Conservation (phyloP, 1,140 invertebrate species). For the Cherax quadricarinatus region DNA sequence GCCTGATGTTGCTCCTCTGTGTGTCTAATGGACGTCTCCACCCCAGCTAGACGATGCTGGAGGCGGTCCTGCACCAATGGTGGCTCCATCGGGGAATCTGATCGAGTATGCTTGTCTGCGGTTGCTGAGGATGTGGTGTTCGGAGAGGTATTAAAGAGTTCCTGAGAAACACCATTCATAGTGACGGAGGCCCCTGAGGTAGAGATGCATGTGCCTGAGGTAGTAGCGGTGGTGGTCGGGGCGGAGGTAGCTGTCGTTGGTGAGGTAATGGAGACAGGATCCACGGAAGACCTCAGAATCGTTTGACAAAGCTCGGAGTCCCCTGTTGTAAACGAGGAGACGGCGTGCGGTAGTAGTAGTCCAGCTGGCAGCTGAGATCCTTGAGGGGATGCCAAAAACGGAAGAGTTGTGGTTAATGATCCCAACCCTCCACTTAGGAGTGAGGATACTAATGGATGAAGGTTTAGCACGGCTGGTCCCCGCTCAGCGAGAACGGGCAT, state of each 20-base stretch:
- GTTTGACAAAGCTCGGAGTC: constrained; percentile 23
- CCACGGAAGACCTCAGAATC: constrained; percentile 45
- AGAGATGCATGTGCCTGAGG: constrained; percentile 60
- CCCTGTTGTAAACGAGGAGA: constrained; percentile 23
- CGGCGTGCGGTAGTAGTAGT: constrained; percentile 47
- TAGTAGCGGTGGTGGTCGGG: constrained; percentile 50
- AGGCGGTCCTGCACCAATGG: background rate
- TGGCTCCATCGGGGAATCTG: constrained; percentile 8
- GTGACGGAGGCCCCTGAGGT: constrained; percentile 60
- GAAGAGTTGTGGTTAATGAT: constrained; percentile 46
- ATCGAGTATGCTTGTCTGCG: background rate
- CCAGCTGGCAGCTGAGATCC: constrained; percentile 47
- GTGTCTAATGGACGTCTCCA: constrained; percentile 20
- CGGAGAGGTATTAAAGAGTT: background rate
- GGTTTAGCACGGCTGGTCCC: constrained; percentile 40
- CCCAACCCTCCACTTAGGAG: constrained; percentile 54
- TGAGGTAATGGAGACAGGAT: constrained; percentile 36
- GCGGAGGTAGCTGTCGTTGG: constrained; percentile 43
- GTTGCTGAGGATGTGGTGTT: constrained; percentile 21
- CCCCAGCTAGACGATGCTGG: constrained; percentile 22
- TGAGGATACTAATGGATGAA: constrained; percentile 64
- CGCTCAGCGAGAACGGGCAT: constrained; percentile 7
- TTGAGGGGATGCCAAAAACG: constrained; percentile 56
- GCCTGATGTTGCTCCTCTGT: constrained; percentile 58
- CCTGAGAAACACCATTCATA: constrained; percentile 47